Evolutionary conservation across 2,113 vertebrate genomes (phyloP), one percentile per base, ranked within the genome.

Genomic region (Neogale vison): DNA sequence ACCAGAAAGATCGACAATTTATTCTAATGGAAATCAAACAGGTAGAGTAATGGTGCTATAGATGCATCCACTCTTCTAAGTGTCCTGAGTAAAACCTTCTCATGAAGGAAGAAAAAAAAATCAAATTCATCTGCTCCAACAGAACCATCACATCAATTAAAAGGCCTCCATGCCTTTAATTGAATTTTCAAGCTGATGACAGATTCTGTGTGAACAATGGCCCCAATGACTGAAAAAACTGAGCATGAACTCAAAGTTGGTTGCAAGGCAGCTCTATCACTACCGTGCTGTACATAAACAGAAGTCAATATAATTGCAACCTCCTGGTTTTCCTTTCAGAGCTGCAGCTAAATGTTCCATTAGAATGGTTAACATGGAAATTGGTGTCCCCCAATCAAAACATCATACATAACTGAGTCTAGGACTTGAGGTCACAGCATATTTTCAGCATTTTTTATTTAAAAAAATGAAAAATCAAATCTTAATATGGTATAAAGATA

Each of bases 401-500:
- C 29, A 77, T 89, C 61, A 77, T 88, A 88, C 90, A 67, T 82
- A 71, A 89, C 13, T 76, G 34, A 84, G 57, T 90, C 55, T 97
- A 87, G 65, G 85, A 12, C 74, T 96, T 96, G n/a, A 76, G 67
- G 20, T 88, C 39, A 47, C 26, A 92, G 45, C 21, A 39, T 67
- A 45, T 52, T 65, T 90, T 67, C 10, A 63, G 69, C 8, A 76
- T 55, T 79, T 45, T 20, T 92, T 15, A 92, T 90, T 90, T 93
- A 55, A 82, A 74, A 93, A 93, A 57, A 77, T 21, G 90, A 88
- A 96, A 95, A 88, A n/a, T 81, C 77, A 77, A 76, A 76, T 85
- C 36, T 89, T 79, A 76, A 29, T 77, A 55, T 29, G 7, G 1
- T 63, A 31, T 80, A 31, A 59, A 89, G 92, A 83, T 90, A 88